Base-by-base conservation (phyloP, 1,140 invertebrate genomes). In the Asobara japonica region DNA sequence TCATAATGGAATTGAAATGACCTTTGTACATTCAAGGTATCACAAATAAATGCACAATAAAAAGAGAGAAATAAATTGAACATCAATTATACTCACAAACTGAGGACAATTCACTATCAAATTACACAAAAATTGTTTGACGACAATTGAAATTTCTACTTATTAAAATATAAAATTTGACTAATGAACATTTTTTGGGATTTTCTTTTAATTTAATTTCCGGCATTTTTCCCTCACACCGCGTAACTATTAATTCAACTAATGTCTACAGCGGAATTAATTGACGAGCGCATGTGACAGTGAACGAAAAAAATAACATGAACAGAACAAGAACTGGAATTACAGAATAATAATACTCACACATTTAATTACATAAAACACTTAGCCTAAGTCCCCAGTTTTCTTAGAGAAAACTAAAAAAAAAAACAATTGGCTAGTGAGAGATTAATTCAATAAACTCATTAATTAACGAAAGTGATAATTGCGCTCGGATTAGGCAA, bases 301-400 rank as follows among this genome's bases (percentile, higher is more conserved):
- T 7, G 18, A 51, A 20, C 45, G 18, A 51, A 51, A 1, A 20
- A 51, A 51, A n/a, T n/a, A n/a, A 51, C n/a, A 18, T 51, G 6
- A 51, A 51, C 45, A 78, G 62, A 78, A 76, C 65, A 71, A 80
- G 71, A 74, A n/a, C n/a, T n/a, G n/a, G n/a, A 78, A 75, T 77
- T 71, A 78, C 64, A 76, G 68, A 74, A 45, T 69, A 72, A 74
- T 33, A 75, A 77, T 78, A 72, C 31, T 79, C 74, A 74, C 33
- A 74, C 65, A 27, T 41, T 71, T 70, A 75, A 72, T 61, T 33
- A 67, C 45, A 51, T 51, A 18, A 51, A 51, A 51, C 16, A 51
- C 45, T 2, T 18, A 51, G 45, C 45, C 31, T 36, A 6, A 5
- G 5, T 36, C 45, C 45, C 45, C n/a, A 1, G 45, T 51, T 51